These are phyloP conservation scores for Marasmarcha lunaedactyla DNA, from an alignment of 2,888 invertebrate genomes.

Conservation along the genomic window DNA sequence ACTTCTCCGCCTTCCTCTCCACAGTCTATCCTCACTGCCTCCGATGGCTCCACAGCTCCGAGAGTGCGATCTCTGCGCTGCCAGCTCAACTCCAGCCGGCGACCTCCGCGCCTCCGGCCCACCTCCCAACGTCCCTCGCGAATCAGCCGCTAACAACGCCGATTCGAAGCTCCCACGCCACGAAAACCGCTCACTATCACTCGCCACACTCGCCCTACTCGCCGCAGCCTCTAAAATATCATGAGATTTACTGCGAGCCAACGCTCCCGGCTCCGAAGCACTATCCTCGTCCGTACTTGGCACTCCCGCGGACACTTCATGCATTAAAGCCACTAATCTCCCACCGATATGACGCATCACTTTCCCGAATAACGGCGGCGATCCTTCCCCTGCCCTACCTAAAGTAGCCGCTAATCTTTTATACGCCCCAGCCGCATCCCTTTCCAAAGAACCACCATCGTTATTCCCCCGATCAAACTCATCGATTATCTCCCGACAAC, in stretches of 20 bases:
- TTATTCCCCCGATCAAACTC: conserved; percentile 84
- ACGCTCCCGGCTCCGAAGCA: conserved; percentile 75
- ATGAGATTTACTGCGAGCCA: conserved; percentile 86
- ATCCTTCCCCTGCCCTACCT: conserved; percentile 77
- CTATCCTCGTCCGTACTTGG: conserved; percentile 81
- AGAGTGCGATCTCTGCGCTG: conserved; percentile 83
- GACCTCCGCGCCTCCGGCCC: conserved; percentile 83
- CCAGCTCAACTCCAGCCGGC: conserved; percentile 86
- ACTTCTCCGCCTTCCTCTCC: conserved; percentile 57
- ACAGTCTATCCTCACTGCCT: conserved; percentile 72
- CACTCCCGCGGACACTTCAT: conserved; percentile 86
- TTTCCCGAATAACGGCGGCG: conserved; percentile 88
- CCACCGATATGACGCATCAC: conserved; percentile 94
- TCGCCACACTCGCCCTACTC: conserved; percentile 76
- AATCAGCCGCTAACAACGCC: conserved; percentile 89
- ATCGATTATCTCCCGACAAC: conserved; percentile 88
- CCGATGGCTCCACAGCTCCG: conserved; percentile 89
- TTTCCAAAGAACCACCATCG: conserved; percentile 44
- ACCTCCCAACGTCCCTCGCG: conserved; percentile 80
- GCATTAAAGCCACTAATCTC: conserved; percentile 88
- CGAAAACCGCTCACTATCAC: conserved; percentile 90
- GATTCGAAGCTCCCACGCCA: conserved; percentile 95
- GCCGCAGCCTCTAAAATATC: conserved; percentile 78
- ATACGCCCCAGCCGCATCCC: conserved; percentile 89
- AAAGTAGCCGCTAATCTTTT: conserved; percentile 87